Base-by-base conservation (phyloP, 2,888 invertebrate species). In the Crocallis elinguaria region DNA sequence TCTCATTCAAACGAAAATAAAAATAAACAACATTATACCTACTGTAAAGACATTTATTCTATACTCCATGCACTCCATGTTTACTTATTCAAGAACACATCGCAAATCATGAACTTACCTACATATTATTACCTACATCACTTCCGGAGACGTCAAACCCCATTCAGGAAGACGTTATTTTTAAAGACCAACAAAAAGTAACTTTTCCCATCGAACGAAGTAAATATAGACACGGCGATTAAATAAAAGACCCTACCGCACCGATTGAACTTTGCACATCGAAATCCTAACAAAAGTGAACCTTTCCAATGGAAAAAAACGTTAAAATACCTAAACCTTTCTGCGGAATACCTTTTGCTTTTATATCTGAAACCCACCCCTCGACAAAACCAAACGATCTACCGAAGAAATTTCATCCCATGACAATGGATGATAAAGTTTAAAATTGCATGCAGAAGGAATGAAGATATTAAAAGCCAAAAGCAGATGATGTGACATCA, bases 401-500 rank as follows among this genome's bases (percentile, higher is more conserved):
- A 30, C 11, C 32, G 36, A 33, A 7, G 39, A 7, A 55, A 52
- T 48, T 11, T 33, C 3, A 27, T 12, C 43, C 13, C 29, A 39
- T 45, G 4, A 17, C 1, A 2, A 6, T 8, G 1, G 0, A 7
- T 0, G 0, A 8, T 48, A 60, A 43, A 27, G 59, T 51, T 48
- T 16, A 54, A 17, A 53, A 32, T 54, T 6, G 14, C 12, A n/a
- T 44, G 39, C 6, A 30, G 16, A 12, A 19, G 42, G 29, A 25
- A 21, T 17, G 7, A 27, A 60, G 36, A 56, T 52, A 54, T 52
- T 49, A 49, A 49, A 59, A 49, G 42, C 50, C 49, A 44, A 33
- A 35, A 52, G 57, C 79, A 80, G 78, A 76, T 77, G 77, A 77
- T 69, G 67, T 52, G 56, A 56, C 71, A 66, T 64, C 61, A 66